Percentiles rank a stretch among this genome's conserved stretches.
Conservation (phyloP, 2,888 invertebrate genomes). For the Limnephilus rhombicus region DNA sequence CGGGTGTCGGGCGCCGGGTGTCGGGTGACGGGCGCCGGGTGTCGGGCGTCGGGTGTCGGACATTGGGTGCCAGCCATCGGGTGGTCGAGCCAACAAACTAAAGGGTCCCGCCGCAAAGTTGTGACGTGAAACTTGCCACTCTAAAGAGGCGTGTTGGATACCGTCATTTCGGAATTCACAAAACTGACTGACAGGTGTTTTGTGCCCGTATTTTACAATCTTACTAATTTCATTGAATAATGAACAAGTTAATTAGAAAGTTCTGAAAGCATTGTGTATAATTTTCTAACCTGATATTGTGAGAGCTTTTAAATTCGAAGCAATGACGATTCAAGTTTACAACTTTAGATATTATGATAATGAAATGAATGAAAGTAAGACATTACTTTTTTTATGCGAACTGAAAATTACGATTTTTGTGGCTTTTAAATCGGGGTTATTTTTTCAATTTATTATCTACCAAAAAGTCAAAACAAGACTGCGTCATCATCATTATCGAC, state of each 20-base stretch:
- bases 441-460: too few species aligned
- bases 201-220: conserved; percentile 26
- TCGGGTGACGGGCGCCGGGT: background rate
- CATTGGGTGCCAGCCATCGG: conserved; percentile 7
- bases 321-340: background rate
- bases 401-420: background rate
- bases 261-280: background rate
- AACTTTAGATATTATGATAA: background rate
- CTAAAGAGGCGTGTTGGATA: conserved; percentile 18
- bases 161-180: conserved; percentile 23
- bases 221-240: conserved; percentile 16
- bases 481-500: too few species aligned
- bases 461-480: too few species aligned
- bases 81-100: conserved; percentile 2
- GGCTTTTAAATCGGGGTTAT: background rate
- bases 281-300: background rate
- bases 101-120: conserved; percentile 34
- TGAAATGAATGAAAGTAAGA: background rate
- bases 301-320: background rate
- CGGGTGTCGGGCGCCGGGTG: conserved; percentile 38
- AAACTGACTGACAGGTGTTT: conserved; percentile 33
- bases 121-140: conserved; percentile 38
- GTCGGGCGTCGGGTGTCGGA: background rate
- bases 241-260: background rate
- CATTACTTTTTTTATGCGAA: background rate